Percentiles rank a stretch among this genome's conserved stretches.
Conservation (phyloP, 2,888 invertebrate species). For the Philaethria dido region DNA sequence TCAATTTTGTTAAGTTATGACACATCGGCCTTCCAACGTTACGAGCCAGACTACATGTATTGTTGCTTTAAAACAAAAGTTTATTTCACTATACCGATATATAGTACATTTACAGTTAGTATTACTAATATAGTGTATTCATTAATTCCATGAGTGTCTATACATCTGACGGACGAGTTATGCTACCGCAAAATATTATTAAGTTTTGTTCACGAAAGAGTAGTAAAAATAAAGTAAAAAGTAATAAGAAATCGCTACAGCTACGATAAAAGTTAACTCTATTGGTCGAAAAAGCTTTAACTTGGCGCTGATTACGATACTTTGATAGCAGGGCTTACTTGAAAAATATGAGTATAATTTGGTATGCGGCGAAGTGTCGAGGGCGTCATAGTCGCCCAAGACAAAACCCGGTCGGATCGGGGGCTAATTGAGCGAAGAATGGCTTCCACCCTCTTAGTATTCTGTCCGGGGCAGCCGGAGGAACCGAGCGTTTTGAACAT, state of each 20-base stretch:
- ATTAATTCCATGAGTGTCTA: not conserved
- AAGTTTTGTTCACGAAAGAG: not conserved
- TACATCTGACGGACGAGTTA: not conserved
- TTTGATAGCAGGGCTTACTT: conserved; percentile 69
- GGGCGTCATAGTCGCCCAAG: conserved; percentile 61
- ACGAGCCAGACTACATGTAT: not conserved
- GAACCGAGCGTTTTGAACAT: conserved; percentile 69
- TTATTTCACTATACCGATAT: not conserved
- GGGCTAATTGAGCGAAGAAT: conserved; percentile 79
- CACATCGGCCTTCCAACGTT: conserved; percentile 10
- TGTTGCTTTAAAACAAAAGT: conserved; percentile 16
- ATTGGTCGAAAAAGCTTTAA: conserved; percentile 43
- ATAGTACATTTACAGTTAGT: not conserved
- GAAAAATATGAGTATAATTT: conserved; percentile 77
- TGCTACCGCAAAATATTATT: not conserved
- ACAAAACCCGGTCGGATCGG: conserved; percentile 67
- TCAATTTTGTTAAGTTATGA: conserved; percentile 34
- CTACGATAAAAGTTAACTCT: conserved; percentile 6
- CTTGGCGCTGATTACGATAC: conserved; percentile 56
- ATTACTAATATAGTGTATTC: too few species aligned
- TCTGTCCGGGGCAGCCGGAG: conserved; percentile 63
- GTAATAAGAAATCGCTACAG: not conserved
- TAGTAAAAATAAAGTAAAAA: not conserved
- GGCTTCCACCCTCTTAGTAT: conserved; percentile 75
- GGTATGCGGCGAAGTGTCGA: conserved; percentile 72